phyloP scores from a whole-genome alignment of 2,797 vertebrate species.

The Tangara arthus region DNA sequence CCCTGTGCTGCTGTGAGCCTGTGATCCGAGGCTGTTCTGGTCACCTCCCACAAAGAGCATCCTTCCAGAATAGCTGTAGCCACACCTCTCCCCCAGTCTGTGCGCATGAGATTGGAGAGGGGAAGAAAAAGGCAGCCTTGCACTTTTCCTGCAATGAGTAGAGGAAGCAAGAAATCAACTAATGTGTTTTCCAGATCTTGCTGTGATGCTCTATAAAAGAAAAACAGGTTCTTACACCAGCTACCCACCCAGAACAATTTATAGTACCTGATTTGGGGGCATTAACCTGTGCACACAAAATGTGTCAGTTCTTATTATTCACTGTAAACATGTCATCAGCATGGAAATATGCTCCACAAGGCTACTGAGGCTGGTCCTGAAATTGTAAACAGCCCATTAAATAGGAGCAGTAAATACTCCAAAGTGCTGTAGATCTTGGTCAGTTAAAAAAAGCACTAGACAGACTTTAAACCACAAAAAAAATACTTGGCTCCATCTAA shows the following conservation, averaged over 20 bases:
- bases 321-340: conserved; percentile 38
- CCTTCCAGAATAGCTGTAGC: background rate
- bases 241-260: background rate
- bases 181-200: background rate
- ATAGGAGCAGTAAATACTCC: conserved; percentile 28
- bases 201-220: background rate
- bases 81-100: background rate
- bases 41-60: background rate
- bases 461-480: background rate
- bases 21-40: background rate
- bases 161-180: background rate
- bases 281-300: conserved; percentile 21
- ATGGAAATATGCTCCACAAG: conserved; percentile 19
- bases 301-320: conserved; percentile 38
- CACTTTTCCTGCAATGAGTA: background rate
- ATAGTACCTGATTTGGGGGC: background rate
- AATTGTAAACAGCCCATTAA: conserved; percentile 46
- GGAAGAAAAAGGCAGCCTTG: background rate
- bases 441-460: conserved; percentile 28
- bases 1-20: background rate
- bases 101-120: accelerated
- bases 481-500: background rate
- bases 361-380: conserved; percentile 1
- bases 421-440: conserved; percentile 5
- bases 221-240: background rate